Base-by-base conservation (phyloP, 2,113 vertebrate genomes). In the Osmerus eperlanus region DNA sequence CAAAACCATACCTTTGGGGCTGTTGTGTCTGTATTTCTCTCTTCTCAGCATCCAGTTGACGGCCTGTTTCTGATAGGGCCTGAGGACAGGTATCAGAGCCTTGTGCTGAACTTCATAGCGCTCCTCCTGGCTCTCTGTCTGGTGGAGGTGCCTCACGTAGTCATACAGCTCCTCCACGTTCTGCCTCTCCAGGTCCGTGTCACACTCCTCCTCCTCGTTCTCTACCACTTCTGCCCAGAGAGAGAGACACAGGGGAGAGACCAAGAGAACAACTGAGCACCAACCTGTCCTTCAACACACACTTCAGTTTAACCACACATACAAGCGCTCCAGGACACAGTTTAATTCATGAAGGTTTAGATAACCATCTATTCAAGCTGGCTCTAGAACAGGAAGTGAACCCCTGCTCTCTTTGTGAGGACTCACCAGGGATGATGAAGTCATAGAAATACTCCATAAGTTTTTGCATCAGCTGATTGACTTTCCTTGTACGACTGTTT, bases 91-190 rank as follows among this genome's bases (percentile, higher is more conserved):
- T 66, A 92, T 94, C 28, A 99, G 84, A 0, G 94, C 95, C 78
- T 95, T 86, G 71, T 99, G 96, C 81, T 98, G 97, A 53, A 98
- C 92, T 0, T 96, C 93, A n/a, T 92, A 92, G 12, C 74, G 91
- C 71, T 85, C 73, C 15, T 87, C 76, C 0, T 66, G 84, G 19
- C 75, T 79, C 76, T 95, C 94, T 1, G 85, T 88, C 84, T 95
- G 94, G 82, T 96, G 96, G 9, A 90, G 83, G 61, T 88, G 94
- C 55, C 95, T 90, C 68, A 99, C 94, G 2, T 94, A 93, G 58
- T 96, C 96, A 73, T 99, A 99, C n/a, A 99, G 94, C 73, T 98
- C 96, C 87, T 98, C 96, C 3, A 98, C 93, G 58, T 99, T 98
- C 74, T 99, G 96, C 59, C 96, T 90, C 84, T 99, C 96, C 68